Evolutionary conservation across 2,888 invertebrate genomes (phyloP).

Genomic region (Eupithecia inturbata): DNA sequence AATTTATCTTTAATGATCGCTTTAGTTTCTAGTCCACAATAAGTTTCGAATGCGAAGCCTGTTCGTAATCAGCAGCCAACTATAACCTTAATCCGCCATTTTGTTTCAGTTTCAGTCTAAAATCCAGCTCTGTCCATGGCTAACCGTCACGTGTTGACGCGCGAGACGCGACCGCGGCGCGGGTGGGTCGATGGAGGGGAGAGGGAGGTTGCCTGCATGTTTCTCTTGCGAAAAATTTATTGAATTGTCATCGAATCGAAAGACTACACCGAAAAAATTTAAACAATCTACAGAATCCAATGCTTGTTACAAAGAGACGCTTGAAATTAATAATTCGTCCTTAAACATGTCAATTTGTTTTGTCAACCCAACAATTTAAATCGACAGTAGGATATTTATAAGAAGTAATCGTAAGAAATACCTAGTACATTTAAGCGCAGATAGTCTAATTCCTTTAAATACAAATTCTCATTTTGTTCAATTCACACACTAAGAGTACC

Average conservation of each 20-base stretch:
- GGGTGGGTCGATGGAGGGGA: not conserved
- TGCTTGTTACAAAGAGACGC: not conserved
- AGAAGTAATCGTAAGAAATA: too few relatives aligned
- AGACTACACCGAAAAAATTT: not conserved
- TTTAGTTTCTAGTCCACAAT: too few relatives aligned
- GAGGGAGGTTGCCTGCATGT: not conserved
- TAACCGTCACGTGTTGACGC: conserved; percentile 8
- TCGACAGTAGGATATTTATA: too few relatives aligned
- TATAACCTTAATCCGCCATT: conserved; percentile 5
- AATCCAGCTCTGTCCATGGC: not conserved
- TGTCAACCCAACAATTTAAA: too few relatives aligned
- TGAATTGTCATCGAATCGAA: not conserved
- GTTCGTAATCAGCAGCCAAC: not conserved
- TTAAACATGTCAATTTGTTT: too few relatives aligned
- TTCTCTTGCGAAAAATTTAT: not conserved
- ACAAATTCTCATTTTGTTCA: too few relatives aligned
- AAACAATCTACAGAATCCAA: not conserved
- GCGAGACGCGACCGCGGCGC: not conserved
- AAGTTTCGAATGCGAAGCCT: conserved; percentile 2
- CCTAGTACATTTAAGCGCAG: too few relatives aligned
- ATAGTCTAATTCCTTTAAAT: too few relatives aligned
- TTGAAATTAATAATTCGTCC: too few relatives aligned
- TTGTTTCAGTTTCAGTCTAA: conserved; percentile 6
- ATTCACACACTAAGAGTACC: too few relatives aligned
- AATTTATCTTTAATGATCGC: not conserved